These are phyloP conservation scores for Tragelaphus imberbis DNA, from an alignment of 2,113 vertebrate genomes.

Conservation along the genomic window DNA sequence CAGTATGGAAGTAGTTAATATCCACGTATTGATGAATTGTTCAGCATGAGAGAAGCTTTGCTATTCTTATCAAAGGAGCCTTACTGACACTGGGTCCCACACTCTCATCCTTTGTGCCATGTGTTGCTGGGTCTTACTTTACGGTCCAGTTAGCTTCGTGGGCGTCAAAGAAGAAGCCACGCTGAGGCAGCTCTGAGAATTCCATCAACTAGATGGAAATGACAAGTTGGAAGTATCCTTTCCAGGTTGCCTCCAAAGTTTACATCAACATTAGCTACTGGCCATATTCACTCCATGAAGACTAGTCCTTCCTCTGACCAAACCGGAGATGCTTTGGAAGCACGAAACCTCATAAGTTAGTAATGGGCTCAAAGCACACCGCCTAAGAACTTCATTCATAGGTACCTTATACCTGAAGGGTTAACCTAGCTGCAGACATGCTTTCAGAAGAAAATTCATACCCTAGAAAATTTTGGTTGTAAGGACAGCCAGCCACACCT, in stretches of 20 bases:
- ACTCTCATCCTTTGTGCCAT: neutral
- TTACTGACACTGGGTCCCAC: rapidly evolving
- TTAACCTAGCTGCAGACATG: neutral
- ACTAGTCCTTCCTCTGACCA: neutral
- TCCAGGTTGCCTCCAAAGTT: neutral
- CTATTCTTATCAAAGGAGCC: neutral
- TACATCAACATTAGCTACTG: neutral
- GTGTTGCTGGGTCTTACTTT: neutral
- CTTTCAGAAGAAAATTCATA: conserved; percentile 8
- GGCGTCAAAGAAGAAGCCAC: neutral
- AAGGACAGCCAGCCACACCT: neutral
- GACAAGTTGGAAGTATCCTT: neutral
- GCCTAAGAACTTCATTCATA: neutral
- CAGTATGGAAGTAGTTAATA: neutral
- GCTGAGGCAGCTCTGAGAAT: neutral
- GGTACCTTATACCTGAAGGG: neutral
- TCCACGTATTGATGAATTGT: neutral
- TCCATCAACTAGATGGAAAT: neutral
- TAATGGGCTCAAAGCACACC: neutral
- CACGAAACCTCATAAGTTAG: neutral
- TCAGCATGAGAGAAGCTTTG: neutral
- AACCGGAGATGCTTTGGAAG: neutral
- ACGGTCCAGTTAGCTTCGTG: neutral
- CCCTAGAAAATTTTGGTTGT: neutral
- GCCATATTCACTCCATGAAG: neutral